Base-by-base conservation (phyloP, 2,888 invertebrate genomes). In the Leuctra nigra region DNA sequence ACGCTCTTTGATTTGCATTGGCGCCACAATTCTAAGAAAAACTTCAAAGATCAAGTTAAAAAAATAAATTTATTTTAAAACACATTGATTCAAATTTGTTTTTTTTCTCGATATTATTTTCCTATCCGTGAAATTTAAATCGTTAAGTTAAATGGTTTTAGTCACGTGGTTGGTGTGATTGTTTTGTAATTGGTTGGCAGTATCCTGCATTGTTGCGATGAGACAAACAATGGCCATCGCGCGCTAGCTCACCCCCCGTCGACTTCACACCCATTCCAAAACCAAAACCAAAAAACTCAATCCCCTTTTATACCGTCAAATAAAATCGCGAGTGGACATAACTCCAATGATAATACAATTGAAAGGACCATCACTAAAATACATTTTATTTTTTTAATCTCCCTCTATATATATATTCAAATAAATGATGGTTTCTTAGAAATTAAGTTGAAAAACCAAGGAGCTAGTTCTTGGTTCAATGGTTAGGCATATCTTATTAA, bases 71-170 rank as follows among this genome's bases (percentile, higher is more conserved):
- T 16, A 14, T 47, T 47, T 25, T 47, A 25, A 6, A 47, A 25
- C 47, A 29, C 16, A 25, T 47, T 47, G 47, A 47, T 25, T 47
- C 25, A 16, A 47, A 47, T 23, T 47, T 25, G 16, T 25, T 25
- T 47, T 47, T n/a, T n/a, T 24, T 23, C 47, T 47, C n/a, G 24
- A 25, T 47, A 47, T 47, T 47, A 47, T 47, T 47, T 47, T 47
- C n/a, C 25, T 23, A 47, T 23, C 47, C 47, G 47, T 47, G 47
- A 47, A 47, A 47, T 47, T 47, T 25, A 25, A 47, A 47, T 47
- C 47, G 47, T 47, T 47, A 47, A 47, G 47, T 47, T 47, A 47
- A 47, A 47, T 47, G 47, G 47, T 47, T 25, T 16, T n/a, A 25
- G 47, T 47, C 47, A 47, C 47, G 47, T 47, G 47, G 47, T 47